These are phyloP conservation scores for Dendrocincla fuliginosa DNA, from an alignment of 2,797 vertebrate species.

Conservation along the genomic window DNA sequence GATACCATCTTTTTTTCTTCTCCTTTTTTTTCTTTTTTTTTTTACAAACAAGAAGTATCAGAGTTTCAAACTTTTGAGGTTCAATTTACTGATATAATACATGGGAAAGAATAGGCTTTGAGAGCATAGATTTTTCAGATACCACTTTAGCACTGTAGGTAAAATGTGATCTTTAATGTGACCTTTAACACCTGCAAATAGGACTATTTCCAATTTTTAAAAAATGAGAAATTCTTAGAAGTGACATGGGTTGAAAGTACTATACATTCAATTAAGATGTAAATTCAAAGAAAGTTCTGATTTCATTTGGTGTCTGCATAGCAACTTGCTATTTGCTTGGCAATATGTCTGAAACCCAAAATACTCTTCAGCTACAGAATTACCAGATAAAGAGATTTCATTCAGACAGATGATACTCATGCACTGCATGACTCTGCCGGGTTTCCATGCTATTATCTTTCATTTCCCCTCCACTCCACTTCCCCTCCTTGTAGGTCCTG, in stretches of 20 bases:
- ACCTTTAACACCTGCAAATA: neutral
- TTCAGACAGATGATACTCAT: neutral
- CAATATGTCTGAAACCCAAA: neutral
- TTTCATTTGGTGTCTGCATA: neutral
- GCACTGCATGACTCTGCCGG: neutral
- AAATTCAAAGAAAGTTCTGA: neutral
- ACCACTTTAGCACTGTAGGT: neutral
- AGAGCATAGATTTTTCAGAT: neutral
- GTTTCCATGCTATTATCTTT: neutral
- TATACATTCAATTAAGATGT: neutral
- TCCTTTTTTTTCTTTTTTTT: neutral
- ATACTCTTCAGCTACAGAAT: neutral
- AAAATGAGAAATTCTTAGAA: neutral
- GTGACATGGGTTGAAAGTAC: accelerated
- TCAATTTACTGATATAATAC: neutral
- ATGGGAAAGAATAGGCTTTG: neutral
- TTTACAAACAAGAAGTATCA: neutral
- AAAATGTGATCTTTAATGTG: neutral
- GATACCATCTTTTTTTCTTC: neutral
- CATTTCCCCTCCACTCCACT: neutral
- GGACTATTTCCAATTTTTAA: neutral
- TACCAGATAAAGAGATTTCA: neutral
- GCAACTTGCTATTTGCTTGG: neutral
- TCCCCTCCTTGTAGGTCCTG: neutral
- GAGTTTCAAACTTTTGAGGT: neutral